These are phyloP conservation scores for Pteronura brasiliensis DNA, from an alignment of 2,113 vertebrate species.

Conservation along the genomic window DNA sequence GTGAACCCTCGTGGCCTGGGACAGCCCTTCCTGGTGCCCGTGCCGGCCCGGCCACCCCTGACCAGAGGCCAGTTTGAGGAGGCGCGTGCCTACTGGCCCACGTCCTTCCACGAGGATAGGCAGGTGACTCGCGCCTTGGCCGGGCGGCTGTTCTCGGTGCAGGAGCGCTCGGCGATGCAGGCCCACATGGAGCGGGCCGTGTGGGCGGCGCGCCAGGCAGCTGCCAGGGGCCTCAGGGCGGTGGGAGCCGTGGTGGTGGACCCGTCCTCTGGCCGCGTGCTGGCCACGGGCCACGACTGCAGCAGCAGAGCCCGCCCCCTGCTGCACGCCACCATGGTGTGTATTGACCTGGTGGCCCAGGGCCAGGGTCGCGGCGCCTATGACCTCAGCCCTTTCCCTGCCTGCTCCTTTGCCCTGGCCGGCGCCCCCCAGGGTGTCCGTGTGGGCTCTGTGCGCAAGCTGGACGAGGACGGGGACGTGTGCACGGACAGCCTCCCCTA, in stretches of 20 bases:
- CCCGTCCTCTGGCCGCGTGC: conserved; percentile 73
- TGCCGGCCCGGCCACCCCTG: conserved; percentile 84
- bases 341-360: conserved; percentile 89
- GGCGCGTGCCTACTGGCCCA: conserved; percentile 88
- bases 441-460: background rate
- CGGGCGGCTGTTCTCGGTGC: conserved; percentile 82
- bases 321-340: conserved; percentile 91
- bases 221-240: conserved; percentile 77
- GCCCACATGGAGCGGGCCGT: conserved; percentile 86
- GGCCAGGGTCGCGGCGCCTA: conserved; percentile 88
- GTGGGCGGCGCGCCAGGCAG: conserved; percentile 78
- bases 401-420: conserved; percentile 71
- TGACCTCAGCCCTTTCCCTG: conserved; percentile 70
- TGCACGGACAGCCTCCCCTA: conserved; percentile 77
- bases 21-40: conserved; percentile 84
- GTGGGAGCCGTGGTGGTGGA: conserved; percentile 87
- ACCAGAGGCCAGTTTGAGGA: conserved; percentile 89
- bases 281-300: conserved; percentile 88
- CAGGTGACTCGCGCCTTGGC: conserved; percentile 82
- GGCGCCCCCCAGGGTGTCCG: rapidly evolving
- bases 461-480: rapidly evolving
- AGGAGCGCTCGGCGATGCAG: conserved; percentile 83
- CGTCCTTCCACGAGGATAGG: conserved; percentile 90
- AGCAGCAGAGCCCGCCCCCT: conserved; percentile 75
- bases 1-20: conserved; percentile 82